Evolutionary conservation across 2,888 invertebrate species (phyloP), one percentile per base, ranked within the genome.

Genomic region (Drosophila neutralis): DNA sequence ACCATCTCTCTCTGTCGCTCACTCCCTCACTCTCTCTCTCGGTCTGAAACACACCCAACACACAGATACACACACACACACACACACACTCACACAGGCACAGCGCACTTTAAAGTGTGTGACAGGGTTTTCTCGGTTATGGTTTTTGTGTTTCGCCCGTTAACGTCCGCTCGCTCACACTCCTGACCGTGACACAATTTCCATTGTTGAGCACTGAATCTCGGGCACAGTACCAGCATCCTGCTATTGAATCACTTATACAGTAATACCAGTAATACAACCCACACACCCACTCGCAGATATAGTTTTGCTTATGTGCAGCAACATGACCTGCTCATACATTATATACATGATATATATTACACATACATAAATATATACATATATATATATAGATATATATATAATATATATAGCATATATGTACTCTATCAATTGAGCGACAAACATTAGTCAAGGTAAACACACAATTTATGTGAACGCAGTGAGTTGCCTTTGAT

Each of bases 161-260:
- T 70, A 60, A 69, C 72, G 70, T 54, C 35, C 76, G 45, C 45
- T 76, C 75, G 73, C 78, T 71, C 86, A 70, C 62, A 71, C 87
- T 91, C 89, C 89, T 91, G 90, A 83, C 89, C 89, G 80, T 89
- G 89, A 90, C 89, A 89, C 83, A 81, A 79, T 89, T 89, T 84
- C 70, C 72, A 83, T 85, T 88, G 87, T 86, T 71, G 74, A 70
- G 71, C 62, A 64, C 58, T 11, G 69, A 69, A 54, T 74, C 45
- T 45, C 65, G 59, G 71, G 59, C 56, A 53, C 53, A 58, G 68
- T 61, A 65, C 59, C 73, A 72, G 31, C 38, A 69, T 66, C 40
- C 71, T 59, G 40, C 61, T 61, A 57, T 64, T 59, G 60, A 67
- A 61, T 70, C 57, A 51, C 57, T 63, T 61, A 48, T 11, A 58